Percentiles rank a stretch among this genome's conserved stretches.
phyloP scores from a whole-genome alignment of 2,113 vertebrate genomes.

The Xiphophorus couchianus region DNA sequence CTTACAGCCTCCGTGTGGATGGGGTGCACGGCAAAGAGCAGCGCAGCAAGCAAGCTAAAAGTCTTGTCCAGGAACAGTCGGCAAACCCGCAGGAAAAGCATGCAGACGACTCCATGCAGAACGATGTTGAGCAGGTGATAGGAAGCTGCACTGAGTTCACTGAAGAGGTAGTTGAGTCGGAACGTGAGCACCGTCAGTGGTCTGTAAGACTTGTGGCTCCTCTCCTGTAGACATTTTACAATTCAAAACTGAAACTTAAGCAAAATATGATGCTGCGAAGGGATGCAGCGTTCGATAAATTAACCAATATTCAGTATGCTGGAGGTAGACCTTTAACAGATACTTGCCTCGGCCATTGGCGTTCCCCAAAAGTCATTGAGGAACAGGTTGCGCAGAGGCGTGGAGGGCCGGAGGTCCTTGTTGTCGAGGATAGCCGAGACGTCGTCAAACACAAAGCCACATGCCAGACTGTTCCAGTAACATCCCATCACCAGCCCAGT shows the following conservation, averaged over 20 bases:
- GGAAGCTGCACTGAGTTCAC: conserved; percentile 90
- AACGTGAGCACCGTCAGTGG: conserved; percentile 97
- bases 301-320: background rate
- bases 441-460: conserved; percentile 98
- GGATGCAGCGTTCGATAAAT: background rate
- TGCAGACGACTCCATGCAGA: conserved; percentile 88
- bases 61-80: conserved; percentile 88
- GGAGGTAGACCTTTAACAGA: background rate
- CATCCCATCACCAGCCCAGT: conserved; percentile 88
- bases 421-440: conserved; percentile 98
- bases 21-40: conserved; percentile 96
- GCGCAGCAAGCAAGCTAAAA: conserved; percentile 86
- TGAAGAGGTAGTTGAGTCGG: conserved; percentile 94
- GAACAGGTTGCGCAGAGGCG: conserved; percentile 92
- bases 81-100: conserved; percentile 93
- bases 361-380: conserved; percentile 99
- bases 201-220: conserved; percentile 97
- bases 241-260: background rate
- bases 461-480: conserved; percentile 97
- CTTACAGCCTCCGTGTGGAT: conserved; percentile 97
- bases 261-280: background rate
- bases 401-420: conserved; percentile 95
- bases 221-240: conserved; percentile 80
- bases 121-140: conserved; percentile 93
- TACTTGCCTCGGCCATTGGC: conserved; percentile 92